Base-by-base conservation (phyloP, 1,140 invertebrate genomes). In the Palaemon carinicauda region DNA sequence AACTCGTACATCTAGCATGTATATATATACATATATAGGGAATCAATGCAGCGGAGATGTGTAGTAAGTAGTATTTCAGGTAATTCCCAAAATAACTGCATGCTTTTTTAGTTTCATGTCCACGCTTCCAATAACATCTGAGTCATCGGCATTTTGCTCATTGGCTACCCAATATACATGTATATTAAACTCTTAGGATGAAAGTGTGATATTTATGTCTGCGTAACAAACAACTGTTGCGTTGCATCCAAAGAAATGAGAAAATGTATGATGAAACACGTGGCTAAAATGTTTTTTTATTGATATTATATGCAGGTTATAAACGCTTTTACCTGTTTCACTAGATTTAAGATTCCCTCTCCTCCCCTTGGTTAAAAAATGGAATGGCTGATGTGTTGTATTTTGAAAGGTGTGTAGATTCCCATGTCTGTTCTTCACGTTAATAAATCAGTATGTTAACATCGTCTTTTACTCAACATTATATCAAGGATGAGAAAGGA, bases 331-430 rank as follows among this genome's bases (percentile, higher is more conserved):
- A 69, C 77, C 78, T 86, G 77, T 86, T 53, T 69, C 60, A 69
- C 78, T 86, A 86, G 83, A 60, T 33, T 71, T 86, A 86, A 86
- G 83, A 83, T 78, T 75, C 51, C 21, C 75, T 50, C 51, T 33
- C 51, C 31, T 54, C 52, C 77, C 77, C 77, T 85, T 33, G 56
- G 83, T 86, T 86, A 75, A 79, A n/a, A 86, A 86, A 77, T 71
- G 77, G 83, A 80, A 86, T 86, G 83, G 83, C 83, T 86, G 83
- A 86, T 80, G 78, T 79, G 83, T 86, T 86, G 83, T 86, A 86
- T 80, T 86, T 86, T 86, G 83, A 86, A 86, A 86, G 83, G 83
- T 86, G 83, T 86, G 83, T 86, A 86, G 83, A 86, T 86, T 86
- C 77, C 80, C 83, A 86, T 86, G 83, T 86, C 83, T 86, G 83